Evolutionary conservation across 2,888 invertebrate genomes (phyloP).

Genomic region (Rhyacophila evoluta): DNA sequence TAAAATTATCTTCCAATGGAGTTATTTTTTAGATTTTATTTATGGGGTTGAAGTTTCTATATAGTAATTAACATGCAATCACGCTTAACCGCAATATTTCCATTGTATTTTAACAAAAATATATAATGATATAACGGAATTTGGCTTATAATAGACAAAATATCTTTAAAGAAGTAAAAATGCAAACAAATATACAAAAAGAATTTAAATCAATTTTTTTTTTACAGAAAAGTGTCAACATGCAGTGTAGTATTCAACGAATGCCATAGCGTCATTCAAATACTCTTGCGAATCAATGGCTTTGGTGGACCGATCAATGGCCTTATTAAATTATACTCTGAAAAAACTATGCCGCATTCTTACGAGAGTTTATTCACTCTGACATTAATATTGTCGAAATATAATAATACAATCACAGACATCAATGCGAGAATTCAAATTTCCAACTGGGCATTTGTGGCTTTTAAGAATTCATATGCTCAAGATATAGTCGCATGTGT

Average conservation of each 20-base stretch:
- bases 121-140: no score
- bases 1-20: no score
- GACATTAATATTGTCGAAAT: slow-evolving; percentile 59
- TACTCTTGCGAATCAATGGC: slow-evolving; percentile 58
- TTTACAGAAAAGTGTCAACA: slow-evolving; percentile 47
- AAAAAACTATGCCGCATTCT: slow-evolving; percentile 64
- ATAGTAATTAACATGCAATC: no score
- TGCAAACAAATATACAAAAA: no score
- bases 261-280: slow-evolving; percentile 62
- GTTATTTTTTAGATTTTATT: no score
- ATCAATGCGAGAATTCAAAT: slow-evolving; percentile 59
- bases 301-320: slow-evolving; percentile 61
- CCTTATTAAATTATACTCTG: slow-evolving; percentile 63
- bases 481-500: slow-evolving; percentile 56
- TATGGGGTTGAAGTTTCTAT: no score
- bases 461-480: slow-evolving; percentile 57
- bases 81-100: no score
- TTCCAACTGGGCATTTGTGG: slow-evolving; percentile 61
- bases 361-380: slow-evolving; percentile 61
- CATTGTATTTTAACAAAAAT: no score
- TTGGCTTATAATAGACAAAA: no score
- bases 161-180: no score
- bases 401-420: slow-evolving; percentile 62
- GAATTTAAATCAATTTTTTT: slow-evolving; percentile 26
- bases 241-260: slow-evolving; percentile 59